Evolutionary conservation across 2,888 invertebrate genomes (phyloP).

Genomic region (Dinocampus coccinellae): DNA sequence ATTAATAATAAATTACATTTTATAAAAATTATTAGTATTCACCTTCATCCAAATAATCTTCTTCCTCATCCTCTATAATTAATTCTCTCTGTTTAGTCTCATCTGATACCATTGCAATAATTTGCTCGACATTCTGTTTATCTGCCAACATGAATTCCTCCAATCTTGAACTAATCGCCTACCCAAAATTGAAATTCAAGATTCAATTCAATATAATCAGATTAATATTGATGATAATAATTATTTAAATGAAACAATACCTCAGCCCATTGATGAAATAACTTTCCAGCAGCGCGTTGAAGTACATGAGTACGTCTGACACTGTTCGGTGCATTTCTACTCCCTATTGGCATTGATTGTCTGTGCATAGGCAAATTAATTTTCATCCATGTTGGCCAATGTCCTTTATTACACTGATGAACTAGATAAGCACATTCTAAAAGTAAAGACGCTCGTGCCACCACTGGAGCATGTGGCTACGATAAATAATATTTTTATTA

Average conservation of each 20-base stretch:
- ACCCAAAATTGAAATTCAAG: too few species aligned
- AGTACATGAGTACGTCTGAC: conserved; percentile 78
- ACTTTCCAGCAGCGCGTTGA: conserved; percentile 93
- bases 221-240: not conserved
- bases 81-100: conserved; percentile 85
- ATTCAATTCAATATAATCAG: not conserved
- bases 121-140: conserved; percentile 78
- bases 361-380: conserved; percentile 83
- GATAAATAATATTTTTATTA: conserved; percentile 47
- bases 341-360: conserved; percentile 76
- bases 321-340: conserved; percentile 72
- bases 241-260: conserved; percentile 70
- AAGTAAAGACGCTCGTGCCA: conserved; percentile 90
- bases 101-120: conserved; percentile 78
- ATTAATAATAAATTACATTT: too few species aligned
- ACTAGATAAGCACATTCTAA: conserved; percentile 97
- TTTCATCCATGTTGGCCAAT: conserved; percentile 99
- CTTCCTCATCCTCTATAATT: conserved; percentile 89
- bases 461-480: conserved; percentile 93
- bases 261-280: conserved; percentile 98
- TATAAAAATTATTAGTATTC: too few species aligned
- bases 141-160: conserved; percentile 92
- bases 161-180: conserved; percentile 87
- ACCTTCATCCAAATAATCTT: conserved; percentile 98
- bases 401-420: conserved; percentile 97